Evolutionary conservation across 2,888 invertebrate species (phyloP), one percentile per base, ranked within the genome.

Genomic region (Cacoxenus indagator): DNA sequence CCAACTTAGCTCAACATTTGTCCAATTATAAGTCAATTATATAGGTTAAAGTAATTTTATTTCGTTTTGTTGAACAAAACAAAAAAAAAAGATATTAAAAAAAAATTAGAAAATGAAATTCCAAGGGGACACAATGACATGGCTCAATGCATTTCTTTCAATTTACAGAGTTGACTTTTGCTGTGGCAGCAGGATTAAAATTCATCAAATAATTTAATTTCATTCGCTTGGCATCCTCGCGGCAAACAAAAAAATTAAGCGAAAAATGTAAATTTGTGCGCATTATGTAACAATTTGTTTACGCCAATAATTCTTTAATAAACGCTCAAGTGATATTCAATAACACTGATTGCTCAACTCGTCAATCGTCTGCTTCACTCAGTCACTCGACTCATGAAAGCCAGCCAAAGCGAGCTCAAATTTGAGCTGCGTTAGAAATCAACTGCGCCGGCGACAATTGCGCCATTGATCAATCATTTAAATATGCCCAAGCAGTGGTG

Each of bases 401-500:
- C 31, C 9, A 4, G 14, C 9, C 14, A 14, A 37, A 37, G 9
- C 5, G 68, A 75, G 69, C 65, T 66, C 69, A 67, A 65, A 46
- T 66, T 57, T 59, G 62, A 65, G 57, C 45, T 69, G 64, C 72
- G 68, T 54, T 69, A 37, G 51, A 73, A 51, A 37, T 22, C 51
- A 45, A 62, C 31, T 3, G 19, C 45, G 22, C n/a, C n/a, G n/a
- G n/a, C 43, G 54, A 37, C 82, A 82, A 84, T 83, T 83, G 79
- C 75, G 82, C 78, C 83, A 83, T 85, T 84, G 85, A 85, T 85
- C 85, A 83, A 84, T 84, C 84, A 85, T 81, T 85, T 82, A 81
- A 79, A 77, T 78, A 76, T 80, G 71, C 75, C 17, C 19, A 19
- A 9, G 19, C 3, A 51, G 43, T 43, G 1, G 22, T 51, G 74